Evolutionary conservation across 2,113 vertebrate species (phyloP).

Genomic region (Brachyhypopomus gauderio): DNA sequence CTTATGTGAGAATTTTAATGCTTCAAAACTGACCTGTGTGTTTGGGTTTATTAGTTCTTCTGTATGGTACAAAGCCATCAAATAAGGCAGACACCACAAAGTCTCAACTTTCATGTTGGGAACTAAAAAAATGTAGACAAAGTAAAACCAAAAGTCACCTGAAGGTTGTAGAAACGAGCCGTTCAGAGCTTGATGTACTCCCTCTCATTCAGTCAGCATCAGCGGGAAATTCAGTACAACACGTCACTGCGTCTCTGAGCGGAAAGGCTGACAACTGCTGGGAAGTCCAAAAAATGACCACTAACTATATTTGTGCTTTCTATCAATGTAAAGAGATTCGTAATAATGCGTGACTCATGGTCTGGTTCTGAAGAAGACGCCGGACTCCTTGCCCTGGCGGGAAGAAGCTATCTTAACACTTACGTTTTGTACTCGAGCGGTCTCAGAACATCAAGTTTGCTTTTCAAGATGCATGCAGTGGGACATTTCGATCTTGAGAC

Average conservation of each 20-base stretch:
- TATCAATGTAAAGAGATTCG: constrained; percentile 2
- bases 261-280: background rate
- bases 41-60: background rate
- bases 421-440: constrained; percentile 26
- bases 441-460: constrained; percentile 24
- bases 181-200: background rate
- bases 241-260: background rate
- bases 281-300: background rate
- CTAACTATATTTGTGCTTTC: background rate
- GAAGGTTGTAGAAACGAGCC: too few relatives aligned
- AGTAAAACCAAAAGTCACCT: too few relatives aligned
- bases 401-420: constrained; percentile 29
- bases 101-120: too few relatives aligned
- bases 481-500: constrained; percentile 52
- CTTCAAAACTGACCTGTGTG: background rate
- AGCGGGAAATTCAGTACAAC: background rate
- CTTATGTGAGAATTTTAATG: background rate
- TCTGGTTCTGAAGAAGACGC: background rate
- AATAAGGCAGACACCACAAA: too few relatives aligned
- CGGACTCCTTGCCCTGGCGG: constrained; percentile 24
- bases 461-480: constrained; percentile 29
- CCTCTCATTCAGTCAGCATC: background rate
- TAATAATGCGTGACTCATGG: background rate
- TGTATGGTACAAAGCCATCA: background rate
- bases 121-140: too few relatives aligned